These are phyloP conservation scores for Craniophora ligustri DNA, from an alignment of 2,888 invertebrate species.

Conservation along the genomic window DNA sequence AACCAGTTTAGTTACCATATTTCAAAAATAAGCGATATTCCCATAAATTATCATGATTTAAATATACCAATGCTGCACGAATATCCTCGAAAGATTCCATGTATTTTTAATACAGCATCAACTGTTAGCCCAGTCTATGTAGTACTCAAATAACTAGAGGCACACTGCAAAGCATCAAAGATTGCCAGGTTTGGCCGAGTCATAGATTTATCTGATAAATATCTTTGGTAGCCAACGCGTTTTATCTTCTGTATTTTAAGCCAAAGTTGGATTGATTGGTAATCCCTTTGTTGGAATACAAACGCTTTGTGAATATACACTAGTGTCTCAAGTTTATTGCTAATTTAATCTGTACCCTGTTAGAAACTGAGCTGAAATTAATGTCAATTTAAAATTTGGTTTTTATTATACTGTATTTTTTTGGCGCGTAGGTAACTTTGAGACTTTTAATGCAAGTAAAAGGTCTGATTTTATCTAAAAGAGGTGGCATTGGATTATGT, in stretches of 20 bases:
- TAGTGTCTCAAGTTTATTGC: neutral
- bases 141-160: conserved; percentile 37
- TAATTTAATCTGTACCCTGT: neutral
- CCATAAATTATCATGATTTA: too few species aligned
- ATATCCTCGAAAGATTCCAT: too few species aligned
- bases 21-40: too few species aligned
- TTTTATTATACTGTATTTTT: too few species aligned
- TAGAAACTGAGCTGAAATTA: too few species aligned
- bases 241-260: conserved; percentile 36
- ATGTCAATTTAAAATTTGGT: too few species aligned
- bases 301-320: conserved; percentile 24
- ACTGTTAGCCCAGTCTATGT: conserved; percentile 42
- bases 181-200: conserved; percentile 32
- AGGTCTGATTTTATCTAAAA: too few species aligned
- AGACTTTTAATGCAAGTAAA: too few species aligned
- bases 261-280: conserved; percentile 15
- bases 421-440: too few species aligned
- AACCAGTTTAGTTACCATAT: too few species aligned
- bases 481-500: too few species aligned
- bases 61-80: too few species aligned
- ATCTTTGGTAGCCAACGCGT: conserved; percentile 30
- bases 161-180: conserved; percentile 39
- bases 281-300: conserved; percentile 3
- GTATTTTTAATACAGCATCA: conserved; percentile 34
- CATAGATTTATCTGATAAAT: conserved; percentile 37